Evolutionary conservation across 2,888 invertebrate genomes (phyloP).

Genomic region (Pristionchus mayeri): DNA sequence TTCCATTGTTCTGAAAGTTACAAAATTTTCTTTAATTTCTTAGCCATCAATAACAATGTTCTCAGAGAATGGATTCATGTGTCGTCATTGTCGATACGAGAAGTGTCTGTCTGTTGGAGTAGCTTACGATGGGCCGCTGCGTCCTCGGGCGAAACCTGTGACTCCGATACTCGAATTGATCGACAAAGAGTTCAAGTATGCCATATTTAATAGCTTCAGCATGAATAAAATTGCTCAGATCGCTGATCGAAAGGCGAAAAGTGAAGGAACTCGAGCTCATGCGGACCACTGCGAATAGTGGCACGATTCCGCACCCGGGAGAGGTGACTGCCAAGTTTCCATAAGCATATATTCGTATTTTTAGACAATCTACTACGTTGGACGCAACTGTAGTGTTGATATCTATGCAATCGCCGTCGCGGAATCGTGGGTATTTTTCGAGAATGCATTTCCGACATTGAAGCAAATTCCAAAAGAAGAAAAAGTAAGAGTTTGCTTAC

Average conservation of each 20-base stretch:
- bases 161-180: not conserved
- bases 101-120: not conserved
- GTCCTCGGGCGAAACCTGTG: not conserved
- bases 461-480: not conserved
- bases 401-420: not conserved
- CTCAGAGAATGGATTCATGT: not conserved
- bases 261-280: not conserved
- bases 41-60: not conserved
- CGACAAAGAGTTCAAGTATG: not conserved
- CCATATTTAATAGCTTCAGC: no score
- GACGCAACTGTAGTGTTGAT: not conserved
- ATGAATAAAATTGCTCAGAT: not conserved
- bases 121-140: not conserved
- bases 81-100: not conserved
- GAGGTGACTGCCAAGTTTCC: not conserved
- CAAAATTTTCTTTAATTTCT: not conserved
- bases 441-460: not conserved
- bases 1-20: not conserved
- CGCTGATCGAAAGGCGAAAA: not conserved
- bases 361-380: not conserved
- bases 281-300: not conserved
- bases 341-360: not conserved
- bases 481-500: not conserved
- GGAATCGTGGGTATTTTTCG: not conserved
- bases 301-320: not conserved